Evolutionary conservation across 2,888 invertebrate genomes (phyloP), one percentile per base, ranked within the genome.

Genomic region (Siphonodentalium dalli): DNA sequence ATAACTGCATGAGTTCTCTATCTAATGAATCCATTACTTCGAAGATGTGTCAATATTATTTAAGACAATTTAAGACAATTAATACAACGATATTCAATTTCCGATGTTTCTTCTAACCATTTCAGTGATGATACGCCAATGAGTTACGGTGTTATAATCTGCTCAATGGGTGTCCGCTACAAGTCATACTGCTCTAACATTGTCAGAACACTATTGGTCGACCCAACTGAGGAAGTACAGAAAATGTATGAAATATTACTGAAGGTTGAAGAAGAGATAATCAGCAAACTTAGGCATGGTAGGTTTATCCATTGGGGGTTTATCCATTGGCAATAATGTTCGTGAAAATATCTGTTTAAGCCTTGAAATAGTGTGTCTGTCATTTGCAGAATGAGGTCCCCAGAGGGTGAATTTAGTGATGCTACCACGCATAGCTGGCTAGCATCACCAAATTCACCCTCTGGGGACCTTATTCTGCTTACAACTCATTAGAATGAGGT

Each of bases 131-230:
- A 96, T 79, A 94, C 94, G 78, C 87, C 87, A 64, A 82, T 99
- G 52, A 95, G 98, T 82, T 99, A 97, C 82, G 98, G 96, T 35
- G 90, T 94, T 0, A 96, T 99, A 63, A 90, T 96, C 40, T 96
- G 96, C 80, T 92, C 92, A 11, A 83, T 99, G 60, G 99, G 98
- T 5, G 91, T 91, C 2, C 87, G 98, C 52, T 99, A 97, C 82
- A 96, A 96, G 82, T 92, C 91, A 0, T 99, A 99, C 79, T 99
- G 99, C 82, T 95, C 98, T 0, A 99, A 99, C 80, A 91, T 99
- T 68, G 92, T 94, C 11, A 88, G 99, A 55, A 99, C 99, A 13
- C 85, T 99, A 69, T 85, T 99, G 72, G 96, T 99, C 3, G 96
- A 98, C 84, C 99, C 99, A 1, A 89, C 86, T 2, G 86, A 87